Evolutionary conservation across 2,888 invertebrate species (phyloP), one percentile per base, ranked within the genome.

Genomic region (Halictus ligatus): DNA sequence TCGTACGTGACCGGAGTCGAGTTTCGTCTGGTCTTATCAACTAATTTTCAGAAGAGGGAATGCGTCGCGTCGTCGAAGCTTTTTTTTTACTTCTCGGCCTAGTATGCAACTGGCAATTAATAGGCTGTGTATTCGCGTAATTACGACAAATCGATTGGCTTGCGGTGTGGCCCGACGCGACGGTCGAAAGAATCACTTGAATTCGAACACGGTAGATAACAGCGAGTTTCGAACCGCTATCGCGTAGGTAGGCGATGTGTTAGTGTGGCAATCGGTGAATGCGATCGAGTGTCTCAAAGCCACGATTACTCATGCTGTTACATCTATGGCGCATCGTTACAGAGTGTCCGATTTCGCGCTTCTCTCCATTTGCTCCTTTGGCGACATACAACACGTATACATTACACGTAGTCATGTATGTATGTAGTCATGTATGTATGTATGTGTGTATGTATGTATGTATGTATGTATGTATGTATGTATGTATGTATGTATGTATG

Each of bases 1-100:
- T 81, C 83, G 88, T 92, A 92, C 90, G 90, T 90, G 92, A 90
- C 90, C 86, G 83, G 85, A 85, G 86, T 91, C 89, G 88, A 78
- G 89, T 92, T 92, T 83, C 91, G 54, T 54, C 80, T 74, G 78
- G 78, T 82, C 78, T 88, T 91, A 90, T 88, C 82, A 84, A 83
- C 64, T 78, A 82, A 80, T 85, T 89, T 76, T 71, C 13, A 83
- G 87, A 89, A 89, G 35, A 86, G 89, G 86, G 87, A 90, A 90
- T 78, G 84, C 88, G 84, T 67, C 69, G 80, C 86, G 71, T 87
- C 74, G 25, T 60, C 75, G 78, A 72, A 43, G 48, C 4, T 7
- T 10, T 40, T 58, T 77, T 74, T n/a, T 43, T 6, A 35, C 5
- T 75, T 50, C 29, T 60, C 58, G 2, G n/a, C 60, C 5, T 40